phyloP scores from a whole-genome alignment of 1,140 invertebrate genomes.

The Drosophila melanica region DNA sequence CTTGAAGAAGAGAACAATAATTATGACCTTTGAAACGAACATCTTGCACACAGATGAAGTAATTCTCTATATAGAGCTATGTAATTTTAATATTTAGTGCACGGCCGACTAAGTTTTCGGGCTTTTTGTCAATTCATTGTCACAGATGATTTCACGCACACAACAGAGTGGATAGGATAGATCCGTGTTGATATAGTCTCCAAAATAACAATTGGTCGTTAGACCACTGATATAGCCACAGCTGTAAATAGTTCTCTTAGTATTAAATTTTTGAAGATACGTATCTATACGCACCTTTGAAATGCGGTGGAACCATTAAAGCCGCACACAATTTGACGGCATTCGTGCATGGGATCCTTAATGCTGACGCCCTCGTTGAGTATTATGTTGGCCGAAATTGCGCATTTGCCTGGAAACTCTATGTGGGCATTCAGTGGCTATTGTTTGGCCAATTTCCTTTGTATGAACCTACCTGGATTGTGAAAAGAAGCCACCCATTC shows the following conservation, averaged over 20 bases:
- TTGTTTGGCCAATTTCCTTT: neutral
- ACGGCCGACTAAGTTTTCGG: slow-evolving; percentile 13
- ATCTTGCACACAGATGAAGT: neutral
- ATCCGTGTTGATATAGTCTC: slow-evolving; percentile 4
- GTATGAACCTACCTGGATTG: slow-evolving; percentile 41
- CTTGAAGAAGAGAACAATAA: slow-evolving; percentile 2
- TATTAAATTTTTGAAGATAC: neutral
- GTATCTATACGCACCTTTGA: slow-evolving; percentile 46
- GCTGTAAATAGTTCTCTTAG: slow-evolving; percentile 13
- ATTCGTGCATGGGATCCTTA: slow-evolving; percentile 62
- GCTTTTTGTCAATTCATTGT: neutral
- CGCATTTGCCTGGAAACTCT: slow-evolving; percentile 65
- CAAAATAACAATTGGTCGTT: slow-evolving; percentile 12
- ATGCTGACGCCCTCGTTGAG: slow-evolving; percentile 47
- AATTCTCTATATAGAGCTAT: neutral
- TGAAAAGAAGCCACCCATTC: slow-evolving; percentile 32
- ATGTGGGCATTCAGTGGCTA: neutral
- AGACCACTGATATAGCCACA: slow-evolving; percentile 45
- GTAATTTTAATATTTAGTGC: neutral
- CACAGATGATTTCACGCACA: slow-evolving; percentile 16
- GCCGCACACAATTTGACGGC: slow-evolving; percentile 62
- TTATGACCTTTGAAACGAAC: neutral
- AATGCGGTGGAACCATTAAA: slow-evolving; percentile 27
- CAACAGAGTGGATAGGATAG: slow-evolving; percentile 59
- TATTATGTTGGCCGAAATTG: slow-evolving; percentile 36